These are phyloP conservation scores for Rhincodon typus DNA, from an alignment of 2,797 vertebrate species.

Conservation along the genomic window DNA sequence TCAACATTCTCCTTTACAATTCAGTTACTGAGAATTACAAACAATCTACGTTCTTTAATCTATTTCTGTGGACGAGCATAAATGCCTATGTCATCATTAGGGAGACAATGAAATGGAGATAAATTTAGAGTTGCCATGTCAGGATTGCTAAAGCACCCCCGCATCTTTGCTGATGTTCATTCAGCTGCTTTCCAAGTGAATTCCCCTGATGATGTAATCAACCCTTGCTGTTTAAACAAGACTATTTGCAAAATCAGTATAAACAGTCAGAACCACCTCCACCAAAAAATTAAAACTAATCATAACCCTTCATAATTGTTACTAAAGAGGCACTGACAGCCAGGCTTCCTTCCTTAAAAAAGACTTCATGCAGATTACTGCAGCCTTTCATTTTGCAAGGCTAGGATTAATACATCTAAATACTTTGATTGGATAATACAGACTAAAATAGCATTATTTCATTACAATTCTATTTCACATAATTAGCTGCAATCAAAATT, in stretches of 20 bases:
- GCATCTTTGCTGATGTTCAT: conserved; percentile 26
- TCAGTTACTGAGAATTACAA: background rate
- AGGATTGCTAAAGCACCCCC: conserved; percentile 23
- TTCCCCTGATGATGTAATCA: conserved; percentile 35
- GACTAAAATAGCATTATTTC: conserved; percentile 30
- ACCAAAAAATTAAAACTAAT: conserved; percentile 14
- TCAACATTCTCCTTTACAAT: conserved; percentile 19
- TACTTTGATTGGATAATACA: conserved; percentile 23
- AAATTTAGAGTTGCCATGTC: conserved; percentile 24
- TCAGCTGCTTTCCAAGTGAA: conserved; percentile 29
- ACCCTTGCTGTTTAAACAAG: conserved; percentile 15
- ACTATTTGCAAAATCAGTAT: conserved; percentile 22
- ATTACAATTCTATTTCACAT: conserved; percentile 12
- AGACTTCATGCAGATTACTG: background rate
- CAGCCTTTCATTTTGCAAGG: background rate
- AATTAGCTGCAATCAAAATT: conserved; percentile 31
- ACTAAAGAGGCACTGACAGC: background rate
- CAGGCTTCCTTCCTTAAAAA: background rate
- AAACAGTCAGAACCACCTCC: background rate
- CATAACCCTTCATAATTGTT: conserved; percentile 29
- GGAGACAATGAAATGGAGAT: conserved; percentile 15
- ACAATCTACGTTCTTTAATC: background rate
- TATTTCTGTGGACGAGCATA: background rate
- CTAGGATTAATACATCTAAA: conserved; percentile 6
- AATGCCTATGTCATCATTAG: background rate